Percentiles rank a stretch among this genome's conserved stretches.
phyloP scores from a whole-genome alignment of 2,888 invertebrate genomes.

The Troilus luridus region DNA sequence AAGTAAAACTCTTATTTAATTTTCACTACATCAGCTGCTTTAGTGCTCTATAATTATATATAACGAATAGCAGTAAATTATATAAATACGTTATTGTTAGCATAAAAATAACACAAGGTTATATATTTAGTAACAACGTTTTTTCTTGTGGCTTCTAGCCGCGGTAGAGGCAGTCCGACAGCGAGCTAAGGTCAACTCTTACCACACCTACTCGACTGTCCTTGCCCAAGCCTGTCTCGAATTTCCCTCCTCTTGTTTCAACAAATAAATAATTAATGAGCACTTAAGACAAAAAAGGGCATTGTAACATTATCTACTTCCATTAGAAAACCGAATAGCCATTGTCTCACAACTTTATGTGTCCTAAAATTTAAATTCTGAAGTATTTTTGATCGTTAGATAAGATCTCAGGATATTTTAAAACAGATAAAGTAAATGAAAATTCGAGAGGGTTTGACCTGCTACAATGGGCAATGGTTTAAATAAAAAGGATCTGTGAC shows the following conservation, averaged over 20 bases:
- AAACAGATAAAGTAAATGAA: too few species aligned
- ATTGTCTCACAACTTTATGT: background rate
- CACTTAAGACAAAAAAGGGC: background rate
- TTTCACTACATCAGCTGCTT: too few species aligned
- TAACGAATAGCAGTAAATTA: too few species aligned
- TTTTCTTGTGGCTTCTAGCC: background rate
- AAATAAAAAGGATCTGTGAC: too few species aligned
- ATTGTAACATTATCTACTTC: background rate
- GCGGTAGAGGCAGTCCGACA: background rate
- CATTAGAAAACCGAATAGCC: background rate
- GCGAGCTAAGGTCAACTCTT: background rate
- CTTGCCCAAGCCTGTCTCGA: background rate
- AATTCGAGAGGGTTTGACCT: too few species aligned
- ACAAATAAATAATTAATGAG: constrained; percentile 21
- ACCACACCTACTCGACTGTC: background rate
- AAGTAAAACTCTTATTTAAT: too few species aligned
- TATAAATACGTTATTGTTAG: too few species aligned
- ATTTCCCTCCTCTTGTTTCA: constrained; percentile 16
- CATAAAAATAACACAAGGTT: background rate
- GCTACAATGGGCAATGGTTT: too few species aligned
- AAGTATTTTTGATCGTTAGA: too few species aligned
- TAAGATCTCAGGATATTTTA: too few species aligned
- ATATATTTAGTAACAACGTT: background rate
- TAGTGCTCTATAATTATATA: too few species aligned
- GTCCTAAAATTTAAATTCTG: background rate